Evolutionary conservation across 2,113 vertebrate genomes (phyloP), one percentile per base, ranked within the genome.

Genomic region (Elephas maximus): DNA sequence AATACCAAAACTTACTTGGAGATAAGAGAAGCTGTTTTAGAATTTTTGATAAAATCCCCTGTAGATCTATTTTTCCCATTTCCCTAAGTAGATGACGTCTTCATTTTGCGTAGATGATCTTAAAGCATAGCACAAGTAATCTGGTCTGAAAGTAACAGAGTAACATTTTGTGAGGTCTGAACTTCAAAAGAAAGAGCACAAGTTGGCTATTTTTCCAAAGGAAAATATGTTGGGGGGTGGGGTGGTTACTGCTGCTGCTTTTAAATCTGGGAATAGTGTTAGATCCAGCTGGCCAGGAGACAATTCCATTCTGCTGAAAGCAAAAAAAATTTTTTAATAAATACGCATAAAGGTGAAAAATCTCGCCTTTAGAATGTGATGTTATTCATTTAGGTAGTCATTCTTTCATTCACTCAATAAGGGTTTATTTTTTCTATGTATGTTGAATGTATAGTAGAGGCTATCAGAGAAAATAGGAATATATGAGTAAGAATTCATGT

Each of bases 21-120:
- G 63, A 83, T 69, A 33, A 86, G 92, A 45, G 67, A 87, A 65
- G 18, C n/a, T n/a, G 18, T 78, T 89, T 93, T 84, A 53, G 41
- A 82, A 51, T 41, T 62, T 69, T 80, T 26, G 83, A 53, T 53
- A n/a, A 79, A 74, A 84, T 41, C 69, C 17, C 5, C 51, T 7
- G 3, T 92, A 80, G 45, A 17, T n/a, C 53, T 53, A n/a, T 92
- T 78, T 60, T 62, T 92, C 2, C 41, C 41, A 30, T 67, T 26
- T 17, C 62, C 62, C 53, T 88, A 8, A 26, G 57, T 48, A 33
- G 80, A 3, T 28, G 41, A 28, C 83, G 45, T 65, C 65, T 94
- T 96, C 11, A 41, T 91, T 88, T 63, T 86, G 33, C 73, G 51
- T 57, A 78, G 71, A 11, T 37, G 53, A 41, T 57, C 15, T 57